These are phyloP conservation scores for Ormyrus labotus DNA, from an alignment of 2,888 invertebrate genomes.

Conservation along the genomic window DNA sequence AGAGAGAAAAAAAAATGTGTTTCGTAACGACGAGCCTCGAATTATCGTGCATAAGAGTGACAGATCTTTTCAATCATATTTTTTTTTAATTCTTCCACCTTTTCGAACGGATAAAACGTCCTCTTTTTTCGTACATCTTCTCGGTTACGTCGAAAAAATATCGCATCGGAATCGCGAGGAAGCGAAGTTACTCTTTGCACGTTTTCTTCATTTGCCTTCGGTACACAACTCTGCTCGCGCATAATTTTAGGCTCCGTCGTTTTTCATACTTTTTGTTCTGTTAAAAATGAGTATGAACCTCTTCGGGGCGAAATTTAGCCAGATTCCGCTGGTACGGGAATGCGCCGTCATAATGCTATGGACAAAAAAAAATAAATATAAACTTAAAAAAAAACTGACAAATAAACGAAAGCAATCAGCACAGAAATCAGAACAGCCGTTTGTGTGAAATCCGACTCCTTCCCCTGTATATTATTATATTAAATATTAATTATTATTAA, in stretches of 20 bases:
- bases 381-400: conserved; percentile 40
- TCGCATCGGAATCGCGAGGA: neutral
- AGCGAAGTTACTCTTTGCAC: neutral
- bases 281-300: conserved; percentile 17
- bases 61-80: neutral
- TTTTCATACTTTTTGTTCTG: conserved; percentile 10
- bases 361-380: conserved; percentile 17
- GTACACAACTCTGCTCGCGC: neutral
- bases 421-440: conserved; percentile 44
- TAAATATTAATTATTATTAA: conserved; percentile 74
- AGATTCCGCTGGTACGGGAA: conserved; percentile 52
- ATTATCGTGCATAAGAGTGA: conserved; percentile 15
- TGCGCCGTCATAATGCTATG: conserved; percentile 31
- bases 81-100: conserved; percentile 3
- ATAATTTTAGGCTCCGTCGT: conserved; percentile 49
- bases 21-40: conserved; percentile 43
- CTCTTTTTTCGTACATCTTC: neutral
- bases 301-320: conserved; percentile 45
- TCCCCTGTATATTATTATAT: conserved; percentile 73
- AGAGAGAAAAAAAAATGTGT: conserved; percentile 11
- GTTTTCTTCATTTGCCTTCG: no score
- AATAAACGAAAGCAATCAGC: conserved; percentile 41
- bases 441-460: conserved; percentile 60
- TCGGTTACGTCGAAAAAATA: neutral
- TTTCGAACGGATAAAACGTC: neutral